phyloP scores from a whole-genome alignment of 2,888 invertebrate genomes.

The Sesamia inferens region DNA sequence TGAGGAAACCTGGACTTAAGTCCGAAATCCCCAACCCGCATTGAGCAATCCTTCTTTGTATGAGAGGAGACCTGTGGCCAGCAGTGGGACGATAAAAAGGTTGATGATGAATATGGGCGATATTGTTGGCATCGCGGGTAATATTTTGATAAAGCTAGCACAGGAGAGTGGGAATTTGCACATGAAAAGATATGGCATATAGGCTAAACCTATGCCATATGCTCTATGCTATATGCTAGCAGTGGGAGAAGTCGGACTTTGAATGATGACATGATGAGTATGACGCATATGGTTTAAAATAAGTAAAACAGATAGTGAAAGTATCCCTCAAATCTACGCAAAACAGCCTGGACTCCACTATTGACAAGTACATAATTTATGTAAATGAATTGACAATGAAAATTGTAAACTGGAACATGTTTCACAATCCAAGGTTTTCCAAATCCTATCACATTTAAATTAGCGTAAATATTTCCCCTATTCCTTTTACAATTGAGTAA shows the following conservation, averaged over 20 bases:
- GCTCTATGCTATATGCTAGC: no score
- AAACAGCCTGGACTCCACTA: not conserved
- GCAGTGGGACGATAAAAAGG: no score
- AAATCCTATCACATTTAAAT: conserved; percentile 39
- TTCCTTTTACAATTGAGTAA: conserved; percentile 39
- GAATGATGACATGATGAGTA: not conserved
- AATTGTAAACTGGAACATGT: conserved; percentile 16
- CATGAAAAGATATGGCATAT: not conserved
- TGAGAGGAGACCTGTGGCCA: no score
- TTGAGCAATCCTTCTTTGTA: no score
- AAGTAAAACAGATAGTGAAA: not conserved
- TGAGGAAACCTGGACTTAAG: no score
- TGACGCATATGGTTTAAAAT: not conserved
- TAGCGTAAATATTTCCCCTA: conserved; percentile 38
- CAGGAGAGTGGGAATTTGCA: not conserved
- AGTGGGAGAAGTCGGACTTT: not conserved
- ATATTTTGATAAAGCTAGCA: not conserved
- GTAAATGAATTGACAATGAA: not conserved
- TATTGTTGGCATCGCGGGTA: not conserved
- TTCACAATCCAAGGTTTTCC: conserved; percentile 21
- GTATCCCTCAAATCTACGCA: not conserved
- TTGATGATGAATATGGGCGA: not conserved
- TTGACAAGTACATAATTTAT: not conserved
- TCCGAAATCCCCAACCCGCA: no score
- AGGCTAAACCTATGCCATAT: not conserved